Evolutionary conservation across 2,113 vertebrate genomes (phyloP).

Genomic region (Grantiella picta): DNA sequence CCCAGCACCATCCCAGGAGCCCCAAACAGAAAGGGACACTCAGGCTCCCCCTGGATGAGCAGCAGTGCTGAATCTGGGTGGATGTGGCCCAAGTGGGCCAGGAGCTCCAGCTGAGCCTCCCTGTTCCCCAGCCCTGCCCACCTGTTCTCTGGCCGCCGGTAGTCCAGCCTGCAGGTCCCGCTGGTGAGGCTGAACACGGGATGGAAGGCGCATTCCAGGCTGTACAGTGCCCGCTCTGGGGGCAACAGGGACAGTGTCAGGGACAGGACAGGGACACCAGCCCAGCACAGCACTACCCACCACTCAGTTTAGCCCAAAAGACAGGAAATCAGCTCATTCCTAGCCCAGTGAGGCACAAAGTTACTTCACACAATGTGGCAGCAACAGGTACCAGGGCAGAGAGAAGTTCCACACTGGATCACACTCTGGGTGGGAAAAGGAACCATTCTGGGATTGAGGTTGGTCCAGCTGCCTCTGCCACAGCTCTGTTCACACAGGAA

Average conservation of each 20-base stretch:
- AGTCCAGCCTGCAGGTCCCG: slow-evolving; percentile 87
- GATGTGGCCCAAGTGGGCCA: not conserved
- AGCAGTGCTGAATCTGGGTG: not conserved
- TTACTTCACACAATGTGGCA: fast-evolving
- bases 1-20: not conserved
- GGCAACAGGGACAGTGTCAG: not conserved
- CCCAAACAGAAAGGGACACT: not conserved
- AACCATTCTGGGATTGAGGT: not conserved
- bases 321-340: not conserved
- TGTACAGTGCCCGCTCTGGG: slow-evolving; percentile 90
- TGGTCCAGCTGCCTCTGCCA: not conserved
- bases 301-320: not conserved
- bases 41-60: not conserved
- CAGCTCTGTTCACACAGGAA: fast-evolving
- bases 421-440: too few relatives aligned
- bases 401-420: not conserved
- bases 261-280: not conserved
- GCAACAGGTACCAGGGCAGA: not conserved
- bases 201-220: slow-evolving; percentile 93
- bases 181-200: slow-evolving; percentile 94
- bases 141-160: slow-evolving; percentile 91
- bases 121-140: not conserved
- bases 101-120: not conserved
- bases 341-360: not conserved
- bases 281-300: fast-evolving